Percentiles rank a stretch among this genome's conserved stretches.
These are phyloP conservation scores for Oryctes rhinoceros DNA, from an alignment of 1,140 invertebrate genomes.

Conservation along the genomic window DNA sequence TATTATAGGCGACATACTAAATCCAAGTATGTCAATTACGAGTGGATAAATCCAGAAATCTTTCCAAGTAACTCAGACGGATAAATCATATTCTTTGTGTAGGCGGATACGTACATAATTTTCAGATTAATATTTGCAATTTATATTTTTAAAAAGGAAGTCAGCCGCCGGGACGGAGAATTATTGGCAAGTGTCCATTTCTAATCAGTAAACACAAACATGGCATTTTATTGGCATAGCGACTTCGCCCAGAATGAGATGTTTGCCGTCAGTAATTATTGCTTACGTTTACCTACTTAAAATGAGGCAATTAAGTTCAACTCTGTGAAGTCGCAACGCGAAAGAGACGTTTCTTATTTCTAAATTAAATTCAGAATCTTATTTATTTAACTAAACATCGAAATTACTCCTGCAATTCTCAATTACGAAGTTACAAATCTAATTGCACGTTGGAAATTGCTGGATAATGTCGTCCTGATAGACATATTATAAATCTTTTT, in stretches of 20 bases:
- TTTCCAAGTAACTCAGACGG: neutral
- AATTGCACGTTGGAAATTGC: neutral
- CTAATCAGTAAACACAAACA: slow-evolving; percentile 31
- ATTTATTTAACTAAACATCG: slow-evolving; percentile 18
- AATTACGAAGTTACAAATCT: slow-evolving; percentile 10
- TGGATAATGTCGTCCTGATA: neutral
- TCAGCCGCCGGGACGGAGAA: neutral
- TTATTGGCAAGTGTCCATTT: slow-evolving; percentile 29
- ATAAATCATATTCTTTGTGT: neutral
- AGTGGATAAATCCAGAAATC: neutral
- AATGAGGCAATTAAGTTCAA: slow-evolving; percentile 33
- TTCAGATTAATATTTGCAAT: slow-evolving; percentile 8
- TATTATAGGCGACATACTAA: neutral
- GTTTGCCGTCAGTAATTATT: slow-evolving; percentile 27
- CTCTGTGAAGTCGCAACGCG: slow-evolving; percentile 22
- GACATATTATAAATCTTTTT: neutral
- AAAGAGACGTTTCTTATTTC: slow-evolving; percentile 2
- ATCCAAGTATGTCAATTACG: neutral
- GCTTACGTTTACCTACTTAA: slow-evolving; percentile 32
- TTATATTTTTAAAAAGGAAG: slow-evolving; percentile 5
- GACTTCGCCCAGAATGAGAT: slow-evolving; percentile 13
- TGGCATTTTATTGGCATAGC: slow-evolving; percentile 22
- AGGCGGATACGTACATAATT: neutral
- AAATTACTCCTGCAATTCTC: slow-evolving; percentile 27
- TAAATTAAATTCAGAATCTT: slow-evolving; percentile 26